Conservation (phyloP, 1,140 invertebrate species). For the Linepithema humile region DNA sequence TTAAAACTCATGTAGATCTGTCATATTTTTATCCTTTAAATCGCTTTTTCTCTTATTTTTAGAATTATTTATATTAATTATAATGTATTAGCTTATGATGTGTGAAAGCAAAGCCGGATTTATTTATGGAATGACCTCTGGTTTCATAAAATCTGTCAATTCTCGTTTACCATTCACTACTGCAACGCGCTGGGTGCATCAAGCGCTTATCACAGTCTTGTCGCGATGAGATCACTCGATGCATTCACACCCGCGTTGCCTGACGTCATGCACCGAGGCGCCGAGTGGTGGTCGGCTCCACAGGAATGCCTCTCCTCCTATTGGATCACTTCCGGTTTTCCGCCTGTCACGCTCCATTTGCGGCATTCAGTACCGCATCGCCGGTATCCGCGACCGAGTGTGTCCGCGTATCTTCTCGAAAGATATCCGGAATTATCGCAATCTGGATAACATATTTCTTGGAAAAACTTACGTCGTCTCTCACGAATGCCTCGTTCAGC, state of each 20-base stretch:
- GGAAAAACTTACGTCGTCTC: neutral
- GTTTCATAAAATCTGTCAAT: neutral
- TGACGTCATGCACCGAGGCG: slow-evolving; percentile 61
- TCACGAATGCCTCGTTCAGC: neutral
- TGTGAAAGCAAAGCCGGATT: neutral
- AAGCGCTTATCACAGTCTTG: slow-evolving; percentile 30
- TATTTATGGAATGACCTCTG: neutral
- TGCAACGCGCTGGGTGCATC: slow-evolving; percentile 26
- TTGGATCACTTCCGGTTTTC: slow-evolving; percentile 68
- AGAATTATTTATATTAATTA: neutral
- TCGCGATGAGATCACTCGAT: slow-evolving; percentile 66
- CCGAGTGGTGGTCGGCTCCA: slow-evolving; percentile 45
- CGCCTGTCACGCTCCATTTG: slow-evolving; percentile 64
- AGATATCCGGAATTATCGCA: slow-evolving; percentile 8
- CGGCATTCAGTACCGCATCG: slow-evolving; percentile 40
- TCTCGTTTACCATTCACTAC: slow-evolving; percentile 25
- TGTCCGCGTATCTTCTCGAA: slow-evolving; percentile 25
- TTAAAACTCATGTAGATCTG: neutral
- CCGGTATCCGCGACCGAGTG: slow-evolving; percentile 14
- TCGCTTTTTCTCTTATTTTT: neutral
- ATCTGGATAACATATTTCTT: neutral
- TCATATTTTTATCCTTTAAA: neutral
- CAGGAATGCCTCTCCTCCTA: slow-evolving; percentile 55
- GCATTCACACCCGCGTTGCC: slow-evolving; percentile 60
- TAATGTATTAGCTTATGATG: neutral